Base-by-base conservation (phyloP, 2,113 vertebrate genomes). In the Pogonocichla stellata region DNA sequence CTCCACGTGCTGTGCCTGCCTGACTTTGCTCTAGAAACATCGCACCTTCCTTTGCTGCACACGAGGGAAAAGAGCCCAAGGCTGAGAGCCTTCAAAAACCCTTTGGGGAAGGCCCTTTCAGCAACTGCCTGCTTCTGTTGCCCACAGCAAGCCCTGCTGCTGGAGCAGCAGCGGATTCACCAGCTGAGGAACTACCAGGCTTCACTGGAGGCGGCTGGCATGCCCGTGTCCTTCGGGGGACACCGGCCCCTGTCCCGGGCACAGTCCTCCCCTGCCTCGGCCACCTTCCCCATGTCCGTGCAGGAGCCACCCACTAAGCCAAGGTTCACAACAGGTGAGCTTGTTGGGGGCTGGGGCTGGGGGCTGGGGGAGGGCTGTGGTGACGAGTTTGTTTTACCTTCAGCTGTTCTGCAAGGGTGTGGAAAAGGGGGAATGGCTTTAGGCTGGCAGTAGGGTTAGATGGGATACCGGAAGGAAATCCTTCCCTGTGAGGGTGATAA, bases 131-230 rank as follows among this genome's bases (percentile, higher is more conserved):
- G 9, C 69, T 90, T 90, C 17, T 80, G 48, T 28, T 54, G 43
- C 61, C 75, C 82, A 45, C 98, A 99, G 99, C 99, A 99, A 98
- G 99, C 99, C 26, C 96, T 99, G 53, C 97, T 99, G 31, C 96
- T 99, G 95, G 99, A 99, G 95, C 99, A 99, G 97, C 99, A 99
- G 95, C 98, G 99, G 48, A 99, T 99, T 86, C 99, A 99, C 96
- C 99, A 99, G 97, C 97, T 99, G 97, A 98, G 99, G 96, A 99
- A 98, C 97, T 99, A 99, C 97, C 99, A 99, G 95, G 99, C 99
- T 0, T 99, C 99, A 1, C 98, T 99, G 98, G 99, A 99, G 96
- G 99, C 99, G 0, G 99, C 99, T 0, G 99, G 99, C 31, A 96
- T 99, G 87, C 98, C 99, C 0, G 98, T 99, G 73, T 99, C 97